phyloP scores from a whole-genome alignment of 2,888 invertebrate genomes.

The Eucriotettix oculatus region DNA sequence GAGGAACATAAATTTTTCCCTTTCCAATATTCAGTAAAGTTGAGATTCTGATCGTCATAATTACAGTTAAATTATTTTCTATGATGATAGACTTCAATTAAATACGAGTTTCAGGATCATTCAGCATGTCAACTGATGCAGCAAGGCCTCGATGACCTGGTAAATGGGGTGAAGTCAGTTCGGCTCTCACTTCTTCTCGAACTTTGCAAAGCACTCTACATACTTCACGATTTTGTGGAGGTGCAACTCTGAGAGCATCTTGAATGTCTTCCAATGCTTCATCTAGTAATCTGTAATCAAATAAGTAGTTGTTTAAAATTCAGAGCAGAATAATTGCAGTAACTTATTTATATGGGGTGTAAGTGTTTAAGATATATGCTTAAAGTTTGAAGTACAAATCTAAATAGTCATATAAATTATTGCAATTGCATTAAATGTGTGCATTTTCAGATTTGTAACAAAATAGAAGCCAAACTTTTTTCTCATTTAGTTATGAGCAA shows the following conservation, averaged over 20 bases:
- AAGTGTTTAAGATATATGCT: no score
- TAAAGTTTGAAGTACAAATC: no score
- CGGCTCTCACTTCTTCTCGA: constrained; percentile 46
- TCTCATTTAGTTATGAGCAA: no score
- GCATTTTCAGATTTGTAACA: no score
- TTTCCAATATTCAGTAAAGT: no score
- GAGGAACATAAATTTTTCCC: no score
- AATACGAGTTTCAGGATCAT: constrained; percentile 6
- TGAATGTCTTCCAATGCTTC: constrained; percentile 65
- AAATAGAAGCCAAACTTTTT: no score
- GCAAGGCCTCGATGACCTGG: constrained; percentile 4
- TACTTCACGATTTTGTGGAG: constrained; percentile 53
- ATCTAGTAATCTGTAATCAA: constrained; percentile 38
- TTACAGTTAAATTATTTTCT: background rate
- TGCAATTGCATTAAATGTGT: no score
- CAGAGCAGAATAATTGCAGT: background rate
- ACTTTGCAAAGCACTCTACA: constrained; percentile 54
- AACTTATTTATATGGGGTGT: no score
- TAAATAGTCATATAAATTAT: no score
- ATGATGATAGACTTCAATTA: background rate
- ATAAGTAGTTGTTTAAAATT: background rate
- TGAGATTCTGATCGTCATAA: no score
- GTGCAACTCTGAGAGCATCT: constrained; percentile 58
- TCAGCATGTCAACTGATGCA: constrained; percentile 11
- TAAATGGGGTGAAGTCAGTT: constrained; percentile 4